A percentile compares a stretch with the other conserved stretches of the same genome.
phyloP scores from a whole-genome alignment of 2,888 invertebrate genomes.

The Eupithecia exiguata region DNA sequence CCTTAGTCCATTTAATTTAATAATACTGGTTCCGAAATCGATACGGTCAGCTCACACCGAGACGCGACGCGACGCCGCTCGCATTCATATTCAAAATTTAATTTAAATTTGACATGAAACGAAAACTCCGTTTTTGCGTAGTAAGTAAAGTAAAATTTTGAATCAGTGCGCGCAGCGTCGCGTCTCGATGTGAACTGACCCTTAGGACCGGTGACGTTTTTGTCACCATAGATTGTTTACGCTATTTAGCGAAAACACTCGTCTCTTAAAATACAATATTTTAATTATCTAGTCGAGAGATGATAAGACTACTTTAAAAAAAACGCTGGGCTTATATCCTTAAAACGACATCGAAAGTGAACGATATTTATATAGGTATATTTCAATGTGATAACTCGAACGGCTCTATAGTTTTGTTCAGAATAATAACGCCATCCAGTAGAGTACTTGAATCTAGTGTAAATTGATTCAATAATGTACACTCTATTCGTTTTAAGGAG shows the following conservation, averaged over 20 bases:
- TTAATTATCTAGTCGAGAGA: not conserved
- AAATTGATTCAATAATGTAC: not conserved
- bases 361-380: not conserved
- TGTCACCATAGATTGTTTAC: not conserved
- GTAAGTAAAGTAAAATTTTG: too few relatives aligned
- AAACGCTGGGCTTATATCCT: not conserved
- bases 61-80: too few relatives aligned
- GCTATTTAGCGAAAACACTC: not conserved
- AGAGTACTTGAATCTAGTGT: not conserved
- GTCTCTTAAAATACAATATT: not conserved
- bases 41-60: too few relatives aligned
- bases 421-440: not conserved
- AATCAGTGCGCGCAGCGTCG: too few relatives aligned
- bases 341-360: not conserved
- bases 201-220: not conserved
- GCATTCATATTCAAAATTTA: too few relatives aligned
- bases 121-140: too few relatives aligned
- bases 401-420: not conserved
- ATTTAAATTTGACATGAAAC: too few relatives aligned
- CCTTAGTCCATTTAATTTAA: not conserved
- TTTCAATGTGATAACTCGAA: not conserved
- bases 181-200: too few relatives aligned
- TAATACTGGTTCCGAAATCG: not conserved
- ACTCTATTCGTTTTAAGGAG: not conserved
- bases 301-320: not conserved